phyloP scores from a whole-genome alignment of 2,113 vertebrate genomes.

The Caretta caretta region DNA sequence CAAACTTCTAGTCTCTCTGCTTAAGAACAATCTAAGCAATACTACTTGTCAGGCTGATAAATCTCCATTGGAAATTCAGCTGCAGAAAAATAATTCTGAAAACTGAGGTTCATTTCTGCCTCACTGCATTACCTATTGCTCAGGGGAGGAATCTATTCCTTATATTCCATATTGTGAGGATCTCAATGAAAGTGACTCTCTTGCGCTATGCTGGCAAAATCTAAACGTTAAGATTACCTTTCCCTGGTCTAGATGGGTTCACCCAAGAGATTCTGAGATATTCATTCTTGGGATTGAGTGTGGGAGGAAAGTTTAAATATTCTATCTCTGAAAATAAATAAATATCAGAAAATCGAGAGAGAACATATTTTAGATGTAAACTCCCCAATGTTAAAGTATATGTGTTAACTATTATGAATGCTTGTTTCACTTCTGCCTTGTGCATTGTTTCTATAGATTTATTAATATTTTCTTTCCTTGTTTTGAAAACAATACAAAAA shows the following conservation, averaged over 20 bases:
- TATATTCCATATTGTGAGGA: not conserved
- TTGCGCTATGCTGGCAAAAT: not conserved
- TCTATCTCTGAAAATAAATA: not conserved
- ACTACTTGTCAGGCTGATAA: conserved; percentile 57
- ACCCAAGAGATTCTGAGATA: not conserved
- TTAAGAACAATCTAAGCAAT: conserved; percentile 58
- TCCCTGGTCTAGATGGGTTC: not conserved
- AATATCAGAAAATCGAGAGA: not conserved
- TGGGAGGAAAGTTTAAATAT: not conserved
- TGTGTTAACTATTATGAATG: not conserved
- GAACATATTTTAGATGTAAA: not conserved
- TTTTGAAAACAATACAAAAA: not conserved
- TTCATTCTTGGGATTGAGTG: not conserved
- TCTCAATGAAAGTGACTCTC: not conserved
- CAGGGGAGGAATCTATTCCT: conserved; percentile 17
- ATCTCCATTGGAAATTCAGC: conserved; percentile 52
- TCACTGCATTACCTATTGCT: not conserved
- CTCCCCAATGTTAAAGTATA: not conserved
- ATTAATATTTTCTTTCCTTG: not conserved
- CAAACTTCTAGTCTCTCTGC: conserved; percentile 46
- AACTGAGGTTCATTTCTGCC: conserved; percentile 11
- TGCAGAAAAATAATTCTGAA: conserved; percentile 29
- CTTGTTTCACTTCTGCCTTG: not conserved
- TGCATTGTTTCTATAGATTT: not conserved
- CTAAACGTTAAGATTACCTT: not conserved